Base-by-base conservation (phyloP, 2,888 invertebrate genomes). In the Tenthredo distinguenda region DNA sequence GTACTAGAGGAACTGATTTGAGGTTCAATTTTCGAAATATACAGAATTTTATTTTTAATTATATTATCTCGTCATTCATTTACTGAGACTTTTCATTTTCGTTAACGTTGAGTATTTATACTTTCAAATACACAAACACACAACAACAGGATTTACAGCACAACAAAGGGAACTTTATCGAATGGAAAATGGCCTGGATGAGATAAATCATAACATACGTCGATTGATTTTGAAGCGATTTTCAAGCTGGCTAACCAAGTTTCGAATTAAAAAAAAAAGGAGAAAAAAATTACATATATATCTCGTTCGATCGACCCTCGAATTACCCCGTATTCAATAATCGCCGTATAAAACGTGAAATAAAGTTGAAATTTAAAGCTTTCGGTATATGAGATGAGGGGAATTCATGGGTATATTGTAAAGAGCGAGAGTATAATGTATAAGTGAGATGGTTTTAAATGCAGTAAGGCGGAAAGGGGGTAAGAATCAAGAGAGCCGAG, bases 91-190 rank as follows among this genome's bases (percentile, higher is more conserved):
- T 55, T 58, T n/a, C 21, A 26, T 79, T 58, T 58, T 47, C 68
- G 65, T 68, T 91, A 92, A 93, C 93, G 92, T 93, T 93, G 93
- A 93, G 93, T 93, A 93, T 93, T 93, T 92, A 93, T 93, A 93
- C 93, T 93, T 93, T 93, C 93, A 93, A 91, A 90, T 91, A 91
- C 92, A 92, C 91, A 92, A 88, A 90, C 92, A 93, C 91, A 93
- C 92, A 93, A 93, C 92, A 93, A 89, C 88, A 87, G 92, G 91
- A 91, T 87, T 90, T 89, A 92, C 92, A 93, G 91, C 90, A 91
- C 91, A 91, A 89, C 90, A 88, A 84, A 58, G 71, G 83, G 83
- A 83, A 68, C 26, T 47, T 47, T 81, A 55, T 55, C 55, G 34
- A 77, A 77, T 77, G 34, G 77, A 55, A 74, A 77, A 77, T 47